Evolutionary conservation across 2,113 vertebrate genomes (phyloP), one percentile per base, ranked within the genome.

Genomic region (Herpetotheres cachinnans): DNA sequence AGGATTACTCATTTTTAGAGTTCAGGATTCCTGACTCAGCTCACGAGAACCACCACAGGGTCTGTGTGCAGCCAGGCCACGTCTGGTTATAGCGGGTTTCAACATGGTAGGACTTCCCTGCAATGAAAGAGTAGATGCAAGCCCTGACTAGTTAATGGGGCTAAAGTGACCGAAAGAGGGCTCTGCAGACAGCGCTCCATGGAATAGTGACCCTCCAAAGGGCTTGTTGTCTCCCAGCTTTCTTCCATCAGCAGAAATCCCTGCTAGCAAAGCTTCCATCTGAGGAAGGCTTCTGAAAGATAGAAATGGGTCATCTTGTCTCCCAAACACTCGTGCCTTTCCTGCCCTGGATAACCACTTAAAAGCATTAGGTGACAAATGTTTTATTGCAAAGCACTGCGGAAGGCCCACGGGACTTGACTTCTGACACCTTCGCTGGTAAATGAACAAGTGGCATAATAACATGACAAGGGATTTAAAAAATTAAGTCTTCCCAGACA

Each of bases 401-500:
- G 88, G 82, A 88, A 74, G 63, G 58, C 87, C 50, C 66, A 4
- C 2, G 24, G 78, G 93, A 89, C 47, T 84, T 63, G 58, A 94
- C 84, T 92, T 89, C 83, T 56, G 72, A 79, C 89, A 96, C 81
- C 36, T 93, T 78, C 93, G 58, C 72, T 89, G 55, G 81, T 67
- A 90, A 95, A 76, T 5, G 9, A 90, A 70, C 1, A 0, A 82
- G 66, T 42, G 56, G 80, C 70, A 69, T 7, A 79, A 88, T 16
- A 78, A 86, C 69, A 86, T 61, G 47, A 90, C 87, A 96, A 84
- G 62, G 62, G 78, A 96, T 94, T 95, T 74, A 94, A 95, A 97
- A 85, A 95, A 80, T 90, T 78, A 95, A 93, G n/a, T 76, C 55
- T 89, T 89, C 70, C 66, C 44, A 90, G 89, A 83, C 42, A 24